Percentiles rank a stretch among this genome's conserved stretches.
phyloP scores from a whole-genome alignment of 2,888 invertebrate species.

The Sepioteuthis lessoniana region DNA sequence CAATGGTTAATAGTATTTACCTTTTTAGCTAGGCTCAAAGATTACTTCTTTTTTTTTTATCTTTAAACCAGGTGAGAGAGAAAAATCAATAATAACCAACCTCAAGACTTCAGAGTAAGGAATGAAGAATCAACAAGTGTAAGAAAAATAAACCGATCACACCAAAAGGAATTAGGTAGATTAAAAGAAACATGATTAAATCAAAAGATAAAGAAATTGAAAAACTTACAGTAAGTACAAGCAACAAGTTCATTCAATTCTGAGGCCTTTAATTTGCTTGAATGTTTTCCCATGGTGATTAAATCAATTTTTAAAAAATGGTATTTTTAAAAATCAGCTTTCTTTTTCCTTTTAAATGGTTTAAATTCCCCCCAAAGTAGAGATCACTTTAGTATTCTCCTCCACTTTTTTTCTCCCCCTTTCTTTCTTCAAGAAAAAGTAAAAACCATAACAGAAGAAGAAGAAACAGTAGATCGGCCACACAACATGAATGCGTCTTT shows the following conservation, averaged over 20 bases:
- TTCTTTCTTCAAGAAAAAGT: neutral
- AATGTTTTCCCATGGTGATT: constrained; percentile 62
- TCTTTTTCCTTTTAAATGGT: neutral
- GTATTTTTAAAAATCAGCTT: neutral
- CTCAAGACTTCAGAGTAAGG: no score
- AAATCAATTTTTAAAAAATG: neutral
- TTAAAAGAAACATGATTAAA: neutral
- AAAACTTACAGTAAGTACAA: constrained; percentile 64
- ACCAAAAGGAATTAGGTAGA: no score
- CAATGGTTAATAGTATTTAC: no score
- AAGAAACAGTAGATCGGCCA: no score
- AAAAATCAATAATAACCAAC: no score
- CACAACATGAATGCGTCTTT: no score
- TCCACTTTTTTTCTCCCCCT: neutral
- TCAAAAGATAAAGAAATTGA: neutral
- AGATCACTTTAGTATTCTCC: neutral
- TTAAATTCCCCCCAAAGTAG: neutral
- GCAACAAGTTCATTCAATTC: constrained; percentile 61
- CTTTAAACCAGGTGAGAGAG: no score
- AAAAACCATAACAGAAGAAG: neutral
- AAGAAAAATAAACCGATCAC: no score
- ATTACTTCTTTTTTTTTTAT: no score
- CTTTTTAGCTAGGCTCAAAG: no score
- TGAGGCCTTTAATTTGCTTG: constrained; percentile 59
- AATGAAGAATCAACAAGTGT: no score